Conservation (phyloP, 1,140 invertebrate genomes). For the Cephus cinctus region DNA sequence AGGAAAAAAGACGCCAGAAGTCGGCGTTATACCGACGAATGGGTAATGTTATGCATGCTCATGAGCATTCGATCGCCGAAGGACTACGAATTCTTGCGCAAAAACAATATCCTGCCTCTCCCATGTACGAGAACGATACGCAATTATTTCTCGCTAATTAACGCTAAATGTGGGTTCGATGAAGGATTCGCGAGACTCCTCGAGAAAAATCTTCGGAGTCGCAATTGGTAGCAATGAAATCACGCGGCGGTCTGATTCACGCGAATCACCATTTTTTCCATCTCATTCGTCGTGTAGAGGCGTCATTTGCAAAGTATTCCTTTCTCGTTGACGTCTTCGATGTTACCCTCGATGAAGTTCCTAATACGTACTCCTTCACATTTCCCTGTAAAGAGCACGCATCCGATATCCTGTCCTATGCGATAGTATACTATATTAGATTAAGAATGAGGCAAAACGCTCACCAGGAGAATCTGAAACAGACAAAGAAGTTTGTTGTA, state of each 20-base stretch:
- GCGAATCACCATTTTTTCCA: conserved; percentile 9
- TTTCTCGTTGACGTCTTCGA: neutral
- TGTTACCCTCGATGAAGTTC: neutral
- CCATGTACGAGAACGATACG: conserved; percentile 17
- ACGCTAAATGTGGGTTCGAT: neutral
- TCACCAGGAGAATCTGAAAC: conserved; percentile 1
- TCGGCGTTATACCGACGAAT: conserved; percentile 19
- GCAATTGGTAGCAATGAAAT: conserved; percentile 10
- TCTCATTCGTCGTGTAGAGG: neutral
- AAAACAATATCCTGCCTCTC: conserved; percentile 17
- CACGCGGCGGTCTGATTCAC: conserved; percentile 11
- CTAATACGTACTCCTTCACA: neutral
- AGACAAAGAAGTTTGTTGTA: neutral
- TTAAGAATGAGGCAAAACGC: conserved; percentile 4
- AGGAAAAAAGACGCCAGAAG: conserved; percentile 11
- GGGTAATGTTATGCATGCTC: conserved; percentile 18
- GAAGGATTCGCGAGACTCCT: neutral
- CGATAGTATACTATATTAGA: conserved; percentile 8
- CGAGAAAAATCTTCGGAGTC: neutral
- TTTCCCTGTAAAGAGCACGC: conserved; percentile 2
- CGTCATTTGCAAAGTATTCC: conserved; percentile 2
- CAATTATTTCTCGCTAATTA: conserved; percentile 14
- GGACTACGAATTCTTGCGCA: conserved; percentile 15
- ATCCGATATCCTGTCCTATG: conserved; percentile 3
- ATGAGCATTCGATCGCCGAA: conserved; percentile 19